Conservation (phyloP, 2,113 vertebrate genomes). For the Pterophyllum scalare region DNA sequence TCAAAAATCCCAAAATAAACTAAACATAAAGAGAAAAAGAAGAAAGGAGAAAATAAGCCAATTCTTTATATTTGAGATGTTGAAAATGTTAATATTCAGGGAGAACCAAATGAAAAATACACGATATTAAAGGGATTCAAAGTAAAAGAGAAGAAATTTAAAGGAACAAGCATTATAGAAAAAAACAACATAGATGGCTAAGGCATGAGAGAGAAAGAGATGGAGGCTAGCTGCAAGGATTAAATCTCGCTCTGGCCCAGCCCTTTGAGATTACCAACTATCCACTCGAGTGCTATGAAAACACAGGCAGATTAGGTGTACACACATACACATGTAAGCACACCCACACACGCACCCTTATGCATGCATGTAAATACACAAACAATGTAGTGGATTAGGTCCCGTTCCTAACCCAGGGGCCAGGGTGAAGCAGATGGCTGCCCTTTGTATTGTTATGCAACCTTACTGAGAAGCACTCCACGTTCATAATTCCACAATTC, state of each 20-base stretch:
- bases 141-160: background rate
- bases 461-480: conserved; percentile 39
- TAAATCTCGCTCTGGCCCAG: conserved; percentile 65
- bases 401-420: conserved; percentile 50
- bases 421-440: conserved; percentile 73
- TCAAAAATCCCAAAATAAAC: background rate
- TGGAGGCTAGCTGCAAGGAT: conserved; percentile 56
- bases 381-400: conserved; percentile 63
- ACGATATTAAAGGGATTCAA: background rate
- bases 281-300: conserved; percentile 66
- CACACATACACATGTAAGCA: conserved; percentile 19
- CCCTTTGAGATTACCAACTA: conserved; percentile 65
- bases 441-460: conserved; percentile 70
- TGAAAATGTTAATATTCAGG: background rate
- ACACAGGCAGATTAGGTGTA: conserved; percentile 62
- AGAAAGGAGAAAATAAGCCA: background rate
- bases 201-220: conserved; percentile 38
- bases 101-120: background rate
- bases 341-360: background rate
- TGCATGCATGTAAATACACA: conserved; percentile 44
- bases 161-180: background rate
- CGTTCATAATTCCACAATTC: conserved; percentile 12
- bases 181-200: conserved; percentile 12
- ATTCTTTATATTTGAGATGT: background rate
- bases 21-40: background rate